Conservation (phyloP, 2,113 vertebrate species). For the Heterocephalus glaber region DNA sequence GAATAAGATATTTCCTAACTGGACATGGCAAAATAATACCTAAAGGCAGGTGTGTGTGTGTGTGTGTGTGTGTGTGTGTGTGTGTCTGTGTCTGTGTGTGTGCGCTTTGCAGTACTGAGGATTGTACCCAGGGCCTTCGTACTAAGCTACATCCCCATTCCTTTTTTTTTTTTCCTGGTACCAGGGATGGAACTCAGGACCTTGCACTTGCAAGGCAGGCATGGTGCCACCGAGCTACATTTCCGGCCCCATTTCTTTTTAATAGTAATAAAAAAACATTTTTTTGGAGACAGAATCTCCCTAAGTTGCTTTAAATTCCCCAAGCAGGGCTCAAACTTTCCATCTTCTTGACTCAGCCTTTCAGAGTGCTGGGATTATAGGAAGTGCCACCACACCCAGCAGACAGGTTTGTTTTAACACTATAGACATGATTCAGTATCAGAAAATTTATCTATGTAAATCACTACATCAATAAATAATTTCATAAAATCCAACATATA, state of each 20-base stretch:
- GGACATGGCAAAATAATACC: conserved; percentile 11
- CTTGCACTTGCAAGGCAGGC: no score
- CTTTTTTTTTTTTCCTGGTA: no score
- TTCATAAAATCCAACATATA: conserved; percentile 47
- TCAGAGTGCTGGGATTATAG: neutral
- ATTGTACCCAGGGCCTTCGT: neutral
- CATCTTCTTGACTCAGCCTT: neutral
- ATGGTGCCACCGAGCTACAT: no score
- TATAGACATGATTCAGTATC: conserved; percentile 4
- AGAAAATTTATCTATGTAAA: conserved; percentile 18
- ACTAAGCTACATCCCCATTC: neutral
- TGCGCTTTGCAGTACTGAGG: neutral
- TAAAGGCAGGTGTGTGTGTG: neutral
- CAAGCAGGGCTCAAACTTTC: neutral
- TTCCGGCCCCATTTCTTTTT: no score
- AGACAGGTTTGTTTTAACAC: neutral
- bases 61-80: neutral
- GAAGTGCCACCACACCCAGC: neutral
- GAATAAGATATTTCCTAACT: conserved; percentile 60
- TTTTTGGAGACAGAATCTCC: neutral
- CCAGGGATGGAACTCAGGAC: no score
- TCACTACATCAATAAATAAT: conserved; percentile 24
- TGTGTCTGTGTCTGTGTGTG: neutral
- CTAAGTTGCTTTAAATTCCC: neutral
- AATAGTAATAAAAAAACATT: no score